phyloP scores from a whole-genome alignment of 2,888 invertebrate genomes.

The Agrotis puta region DNA sequence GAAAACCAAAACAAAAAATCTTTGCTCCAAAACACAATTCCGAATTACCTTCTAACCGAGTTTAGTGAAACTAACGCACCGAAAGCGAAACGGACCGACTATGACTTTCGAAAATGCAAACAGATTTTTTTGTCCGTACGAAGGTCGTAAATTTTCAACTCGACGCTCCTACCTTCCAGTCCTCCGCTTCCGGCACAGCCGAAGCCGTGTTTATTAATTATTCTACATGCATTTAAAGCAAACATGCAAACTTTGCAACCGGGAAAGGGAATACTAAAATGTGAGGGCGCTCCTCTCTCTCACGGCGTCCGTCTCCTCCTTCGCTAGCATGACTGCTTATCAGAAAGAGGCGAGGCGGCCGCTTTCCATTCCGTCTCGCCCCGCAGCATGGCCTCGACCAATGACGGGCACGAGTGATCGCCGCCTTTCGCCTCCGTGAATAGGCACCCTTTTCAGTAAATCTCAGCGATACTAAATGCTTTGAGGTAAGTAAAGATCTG shows the following conservation, averaged over 20 bases:
- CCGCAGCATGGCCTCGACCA: too few species aligned
- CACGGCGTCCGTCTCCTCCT: too few species aligned
- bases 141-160: constrained; percentile 61
- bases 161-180: constrained; percentile 39
- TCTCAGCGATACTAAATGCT: constrained; percentile 48
- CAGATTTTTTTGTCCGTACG: constrained; percentile 38
- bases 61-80: constrained; percentile 26
- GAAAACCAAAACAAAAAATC: too few species aligned
- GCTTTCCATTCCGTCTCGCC: too few species aligned
- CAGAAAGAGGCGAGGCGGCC: too few species aligned
- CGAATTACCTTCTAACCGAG: neutral
- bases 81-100: constrained; percentile 26
- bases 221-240: constrained; percentile 63
- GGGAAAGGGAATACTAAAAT: constrained; percentile 42
- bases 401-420: too few species aligned
- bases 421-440: too few species aligned
- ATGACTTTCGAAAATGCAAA: constrained; percentile 19
- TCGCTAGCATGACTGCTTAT: too few species aligned
- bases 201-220: constrained; percentile 62
- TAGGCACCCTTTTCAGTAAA: constrained; percentile 45
- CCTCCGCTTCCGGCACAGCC: constrained; percentile 48
- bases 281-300: too few species aligned
- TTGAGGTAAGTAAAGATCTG: constrained; percentile 35
- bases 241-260: constrained; percentile 56
- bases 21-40: neutral